Conservation (phyloP, 2,888 invertebrate species). For the Meteorus colon region DNA sequence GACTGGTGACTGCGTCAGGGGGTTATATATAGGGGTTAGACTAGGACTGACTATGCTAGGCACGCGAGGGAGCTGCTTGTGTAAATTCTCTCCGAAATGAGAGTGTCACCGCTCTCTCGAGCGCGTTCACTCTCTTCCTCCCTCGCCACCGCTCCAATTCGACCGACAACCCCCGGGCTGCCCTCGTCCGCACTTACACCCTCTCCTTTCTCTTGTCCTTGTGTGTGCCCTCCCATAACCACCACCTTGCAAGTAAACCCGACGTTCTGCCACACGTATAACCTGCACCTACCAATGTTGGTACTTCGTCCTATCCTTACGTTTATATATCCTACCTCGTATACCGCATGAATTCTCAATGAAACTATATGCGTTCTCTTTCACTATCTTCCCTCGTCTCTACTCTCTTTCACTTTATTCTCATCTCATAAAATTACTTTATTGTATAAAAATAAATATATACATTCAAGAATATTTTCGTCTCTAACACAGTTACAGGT, state of each 20-base stretch:
- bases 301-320: conserved; percentile 45
- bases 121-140: conserved; percentile 40
- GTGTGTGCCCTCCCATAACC: conserved; percentile 41
- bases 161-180: conserved; percentile 29
- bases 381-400: conserved; percentile 5
- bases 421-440: conserved; percentile 21
- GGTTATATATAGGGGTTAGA: conserved; percentile 57
- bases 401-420: conserved; percentile 27
- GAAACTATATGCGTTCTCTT: not conserved
- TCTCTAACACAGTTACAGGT: conserved; percentile 15
- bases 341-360: conserved; percentile 50
- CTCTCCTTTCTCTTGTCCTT: conserved; percentile 55
- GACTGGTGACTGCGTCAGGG: conserved; percentile 63
- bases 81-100: conserved; percentile 73
- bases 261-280: conserved; percentile 40
- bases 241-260: conserved; percentile 35
- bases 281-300: conserved; percentile 48
- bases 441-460: not conserved
- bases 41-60: conserved; percentile 72
- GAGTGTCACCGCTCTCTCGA: conserved; percentile 68
- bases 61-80: conserved; percentile 70
- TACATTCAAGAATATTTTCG: conserved; percentile 24
- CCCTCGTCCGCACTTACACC: conserved; percentile 40
- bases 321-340: conserved; percentile 47
- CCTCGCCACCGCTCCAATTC: conserved; percentile 37